Conservation (phyloP, 2,113 vertebrate species). For the Syrmaticus mikado region DNA sequence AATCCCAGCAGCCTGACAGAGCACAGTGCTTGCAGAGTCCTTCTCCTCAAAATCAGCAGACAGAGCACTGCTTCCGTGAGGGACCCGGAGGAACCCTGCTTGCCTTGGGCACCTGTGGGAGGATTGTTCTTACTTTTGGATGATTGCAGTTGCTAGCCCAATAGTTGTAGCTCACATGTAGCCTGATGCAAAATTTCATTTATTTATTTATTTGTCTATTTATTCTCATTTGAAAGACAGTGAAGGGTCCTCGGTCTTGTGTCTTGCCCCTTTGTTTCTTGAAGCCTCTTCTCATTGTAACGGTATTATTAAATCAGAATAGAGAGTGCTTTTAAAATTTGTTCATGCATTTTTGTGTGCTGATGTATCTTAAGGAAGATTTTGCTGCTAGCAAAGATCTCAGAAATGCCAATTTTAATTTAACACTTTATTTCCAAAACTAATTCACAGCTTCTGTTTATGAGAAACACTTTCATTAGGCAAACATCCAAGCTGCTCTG, state of each 20-base stretch:
- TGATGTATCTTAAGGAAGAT: neutral
- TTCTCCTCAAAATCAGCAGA: neutral
- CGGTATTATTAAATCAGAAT: neutral
- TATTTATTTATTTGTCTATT: neutral
- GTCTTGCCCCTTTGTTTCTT: neutral
- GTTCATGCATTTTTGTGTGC: neutral
- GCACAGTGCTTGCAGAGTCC: neutral
- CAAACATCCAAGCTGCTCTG: neutral
- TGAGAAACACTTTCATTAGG: neutral
- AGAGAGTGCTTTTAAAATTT: neutral
- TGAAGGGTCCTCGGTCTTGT: neutral
- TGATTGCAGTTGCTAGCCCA: neutral
- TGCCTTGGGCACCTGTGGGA: rapidly evolving
- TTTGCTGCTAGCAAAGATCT: neutral
- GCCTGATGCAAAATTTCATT: neutral
- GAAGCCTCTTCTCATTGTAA: neutral
- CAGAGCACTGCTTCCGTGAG: neutral
- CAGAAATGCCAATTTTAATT: neutral
- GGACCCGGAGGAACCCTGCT: neutral
- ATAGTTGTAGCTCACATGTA: rapidly evolving
- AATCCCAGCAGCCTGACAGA: neutral
- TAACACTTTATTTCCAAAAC: constrained; percentile 14
- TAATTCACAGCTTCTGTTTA: neutral
- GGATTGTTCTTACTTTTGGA: neutral
- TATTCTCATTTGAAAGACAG: neutral